Base-by-base conservation (phyloP, 2,888 invertebrate genomes). In the Ischnura elegans region DNA sequence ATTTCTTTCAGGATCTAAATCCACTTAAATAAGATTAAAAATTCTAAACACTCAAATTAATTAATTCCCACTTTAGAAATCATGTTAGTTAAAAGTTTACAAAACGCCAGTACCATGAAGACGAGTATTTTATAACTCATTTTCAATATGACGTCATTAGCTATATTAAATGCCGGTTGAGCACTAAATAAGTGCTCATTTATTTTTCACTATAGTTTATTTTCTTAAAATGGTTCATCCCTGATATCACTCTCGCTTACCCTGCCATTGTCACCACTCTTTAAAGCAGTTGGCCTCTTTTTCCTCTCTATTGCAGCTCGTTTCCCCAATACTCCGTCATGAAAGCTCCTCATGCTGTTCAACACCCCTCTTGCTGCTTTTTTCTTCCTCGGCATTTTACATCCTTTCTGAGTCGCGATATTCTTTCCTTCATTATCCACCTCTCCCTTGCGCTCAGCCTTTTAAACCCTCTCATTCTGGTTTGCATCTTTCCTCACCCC, bases 221-320 rank as follows among this genome's bases (percentile, higher is more conserved):
- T 25, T 76, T 76, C n/a, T n/a, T 36, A 66, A 66, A 51, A 13
- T 29, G 36, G 25, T 0, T 10, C 16, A 36, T 76, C 13, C 36
- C 29, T 29, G 29, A 3, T 36, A 36, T 76, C 36, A 36, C 76
- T 21, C 46, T 86, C 45, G 21, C 45, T 43, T 46, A n/a, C 86
- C 45, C 46, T 25, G n/a, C 43, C 13, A n/a, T 86, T 86, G 43
- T 86, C n/a, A n/a, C 45, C 10, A 43, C n/a, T 46, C 46, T 45
- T 51, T 86, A 46, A 86, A 43, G n/a, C 86, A n/a, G 45, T 46
- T 46, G 46, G 25, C 86, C 86, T 86, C 86, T 86, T 46, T 76
- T 76, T 76, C n/a, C n/a, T n/a, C n/a, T n/a, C 76, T 36, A 29
- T 76, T 36, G 76, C 29, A 36, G 76, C 76, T 36, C 76, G 36